A percentile compares a stretch with the other conserved stretches of the same genome.
Conservation (phyloP, 2,888 invertebrate genomes). For the Resseliella maxima region DNA sequence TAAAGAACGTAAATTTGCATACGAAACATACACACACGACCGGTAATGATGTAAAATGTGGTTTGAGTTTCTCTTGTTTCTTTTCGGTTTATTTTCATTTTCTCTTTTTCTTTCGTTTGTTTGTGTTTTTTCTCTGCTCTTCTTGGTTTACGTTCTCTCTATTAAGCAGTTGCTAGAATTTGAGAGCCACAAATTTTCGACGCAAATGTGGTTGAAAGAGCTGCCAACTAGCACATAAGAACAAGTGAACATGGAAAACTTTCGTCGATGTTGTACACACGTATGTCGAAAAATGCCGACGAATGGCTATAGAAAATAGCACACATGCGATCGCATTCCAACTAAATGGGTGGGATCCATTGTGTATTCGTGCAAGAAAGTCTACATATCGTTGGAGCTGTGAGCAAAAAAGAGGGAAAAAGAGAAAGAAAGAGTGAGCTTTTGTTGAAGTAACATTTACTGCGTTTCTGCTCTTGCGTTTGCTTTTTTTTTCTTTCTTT, state of each 20-base stretch:
- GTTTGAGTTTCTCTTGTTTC: not conserved
- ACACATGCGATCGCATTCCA: conserved; percentile 15
- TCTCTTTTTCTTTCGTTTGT: not conserved
- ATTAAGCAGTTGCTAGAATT: not conserved
- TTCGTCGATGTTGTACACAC: conserved; percentile 27
- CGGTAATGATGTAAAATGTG: conserved; percentile 46
- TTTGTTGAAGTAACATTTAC: conserved; percentile 37
- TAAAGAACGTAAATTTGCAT: conserved; percentile 12
- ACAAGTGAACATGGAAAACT: conserved; percentile 48
- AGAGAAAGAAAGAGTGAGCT: not conserved
- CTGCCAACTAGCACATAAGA: conserved; percentile 45
- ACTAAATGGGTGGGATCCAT: conserved; percentile 40
- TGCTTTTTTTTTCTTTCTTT: not conserved
- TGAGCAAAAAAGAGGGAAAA: no score
- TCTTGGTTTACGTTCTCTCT: not conserved
- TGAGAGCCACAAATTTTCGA: not conserved
- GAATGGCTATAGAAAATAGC: conserved; percentile 34
- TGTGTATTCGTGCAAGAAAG: not conserved
- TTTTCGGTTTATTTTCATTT: not conserved
- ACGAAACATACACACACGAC: conserved; percentile 30
- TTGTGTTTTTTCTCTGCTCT: not conserved
- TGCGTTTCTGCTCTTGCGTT: not conserved
- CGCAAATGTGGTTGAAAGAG: conserved; percentile 24
- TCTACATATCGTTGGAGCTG: conserved; percentile 1
- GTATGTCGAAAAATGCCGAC: conserved; percentile 24